Conservation (phyloP, 2,888 invertebrate genomes). For the Copidosoma aretas region DNA sequence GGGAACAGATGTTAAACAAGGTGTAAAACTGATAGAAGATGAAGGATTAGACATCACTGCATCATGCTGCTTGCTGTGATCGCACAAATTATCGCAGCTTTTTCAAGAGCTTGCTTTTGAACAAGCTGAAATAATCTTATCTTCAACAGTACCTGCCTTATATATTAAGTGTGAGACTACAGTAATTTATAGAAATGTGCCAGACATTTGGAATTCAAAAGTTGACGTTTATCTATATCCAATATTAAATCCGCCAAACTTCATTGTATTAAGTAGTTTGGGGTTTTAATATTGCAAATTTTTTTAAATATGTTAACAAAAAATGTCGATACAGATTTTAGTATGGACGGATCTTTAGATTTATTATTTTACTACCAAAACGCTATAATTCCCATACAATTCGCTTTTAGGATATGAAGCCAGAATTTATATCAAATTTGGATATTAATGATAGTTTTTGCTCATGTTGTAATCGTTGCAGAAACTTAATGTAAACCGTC, state of each 20-base stretch:
- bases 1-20: no score
- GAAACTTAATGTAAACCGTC: constrained; percentile 31
- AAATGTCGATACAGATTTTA: constrained; percentile 36
- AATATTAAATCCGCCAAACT: no score
- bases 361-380: constrained; percentile 74
- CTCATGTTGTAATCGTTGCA: constrained; percentile 44
- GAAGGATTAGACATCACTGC: no score
- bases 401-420: constrained; percentile 54
- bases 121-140: no score
- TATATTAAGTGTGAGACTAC: constrained; percentile 61
- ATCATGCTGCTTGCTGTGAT: no score
- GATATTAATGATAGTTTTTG: constrained; percentile 55
- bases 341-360: constrained; percentile 36
- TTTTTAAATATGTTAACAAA: constrained; percentile 39
- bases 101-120: no score
- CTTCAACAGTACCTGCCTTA: constrained; percentile 66
- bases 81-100: no score
- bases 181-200: constrained; percentile 55
- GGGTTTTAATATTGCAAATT: not conserved
- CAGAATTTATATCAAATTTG: constrained; percentile 41
- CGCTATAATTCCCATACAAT: constrained; percentile 59
- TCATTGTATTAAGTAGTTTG: no score
- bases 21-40: no score
- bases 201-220: constrained; percentile 71
- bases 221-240: constrained; percentile 63